Percentiles rank a stretch among this genome's conserved stretches.
phyloP scores from a whole-genome alignment of 1,140 invertebrate species.

The Cepaea nemoralis region DNA sequence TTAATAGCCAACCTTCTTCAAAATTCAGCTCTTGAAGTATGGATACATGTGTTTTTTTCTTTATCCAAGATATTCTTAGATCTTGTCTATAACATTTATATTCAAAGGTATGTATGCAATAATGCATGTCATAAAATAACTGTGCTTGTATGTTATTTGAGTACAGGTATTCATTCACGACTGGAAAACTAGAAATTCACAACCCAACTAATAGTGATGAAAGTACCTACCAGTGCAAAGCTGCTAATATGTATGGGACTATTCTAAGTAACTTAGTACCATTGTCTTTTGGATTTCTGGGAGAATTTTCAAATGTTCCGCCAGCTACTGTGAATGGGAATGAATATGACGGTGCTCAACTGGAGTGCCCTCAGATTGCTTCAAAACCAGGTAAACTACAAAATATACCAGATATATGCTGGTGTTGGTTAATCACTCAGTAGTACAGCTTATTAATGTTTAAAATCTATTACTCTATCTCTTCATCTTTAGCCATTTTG shows the following conservation, averaged over 20 bases:
- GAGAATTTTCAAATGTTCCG: constrained; percentile 51
- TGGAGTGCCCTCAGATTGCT: constrained; percentile 53
- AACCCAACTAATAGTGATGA: constrained; percentile 46
- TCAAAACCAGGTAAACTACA: constrained; percentile 43
- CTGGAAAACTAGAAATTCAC: constrained; percentile 52
- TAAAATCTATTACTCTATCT: too few species aligned
- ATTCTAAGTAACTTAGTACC: constrained; percentile 47
- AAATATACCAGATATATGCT: too few species aligned
- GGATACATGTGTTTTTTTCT: too few species aligned
- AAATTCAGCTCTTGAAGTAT: too few species aligned
- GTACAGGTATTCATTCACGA: constrained; percentile 29
- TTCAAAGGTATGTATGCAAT: too few species aligned
- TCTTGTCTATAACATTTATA: too few species aligned
- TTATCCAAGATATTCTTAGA: too few species aligned
- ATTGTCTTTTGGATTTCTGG: constrained; percentile 55
- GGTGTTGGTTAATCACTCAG: too few species aligned
- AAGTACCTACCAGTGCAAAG: constrained; percentile 51
- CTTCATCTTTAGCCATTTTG: too few species aligned
- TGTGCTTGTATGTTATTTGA: background rate
- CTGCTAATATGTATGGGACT: constrained; percentile 47
- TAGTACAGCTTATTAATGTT: too few species aligned
- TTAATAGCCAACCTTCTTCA: too few species aligned
- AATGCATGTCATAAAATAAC: too few species aligned
- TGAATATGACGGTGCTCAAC: constrained; percentile 49
- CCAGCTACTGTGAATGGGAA: constrained; percentile 41